Conservation (phyloP, 2,797 vertebrate species). For the Melanotaenia pygmaea region DNA sequence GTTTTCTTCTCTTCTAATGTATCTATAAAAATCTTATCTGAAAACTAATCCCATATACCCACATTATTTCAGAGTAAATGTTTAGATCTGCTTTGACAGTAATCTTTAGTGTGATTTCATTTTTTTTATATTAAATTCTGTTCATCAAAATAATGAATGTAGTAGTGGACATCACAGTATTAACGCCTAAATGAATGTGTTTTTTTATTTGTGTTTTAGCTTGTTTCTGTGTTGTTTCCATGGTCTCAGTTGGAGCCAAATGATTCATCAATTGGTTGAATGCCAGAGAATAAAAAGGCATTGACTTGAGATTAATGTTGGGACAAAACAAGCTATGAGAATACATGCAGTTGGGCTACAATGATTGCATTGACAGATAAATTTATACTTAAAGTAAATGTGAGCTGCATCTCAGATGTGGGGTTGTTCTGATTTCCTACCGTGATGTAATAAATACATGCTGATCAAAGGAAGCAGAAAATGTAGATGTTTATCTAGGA, state of each 20-base stretch:
- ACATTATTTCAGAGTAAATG: conserved; percentile 24
- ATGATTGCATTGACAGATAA: neutral
- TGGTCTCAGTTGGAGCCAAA: neutral
- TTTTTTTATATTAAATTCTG: conserved; percentile 28
- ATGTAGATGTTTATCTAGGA: conserved; percentile 5
- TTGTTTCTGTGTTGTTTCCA: neutral
- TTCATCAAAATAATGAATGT: conserved; percentile 2
- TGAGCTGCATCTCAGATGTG: neutral
- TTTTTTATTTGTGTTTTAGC: neutral
- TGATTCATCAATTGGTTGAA: neutral
- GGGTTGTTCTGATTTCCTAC: conserved; percentile 15
- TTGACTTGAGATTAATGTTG: neutral
- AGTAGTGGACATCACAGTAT: neutral
- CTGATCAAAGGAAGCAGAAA: conserved; percentile 8
- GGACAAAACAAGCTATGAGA: conserved; percentile 7
- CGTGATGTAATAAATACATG: neutral
- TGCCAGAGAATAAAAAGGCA: neutral
- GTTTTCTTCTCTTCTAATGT: neutral
- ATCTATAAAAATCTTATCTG: conserved; percentile 19
- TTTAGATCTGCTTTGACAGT: neutral
- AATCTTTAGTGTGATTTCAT: conserved; percentile 25
- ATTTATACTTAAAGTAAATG: neutral
- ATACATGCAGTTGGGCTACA: neutral
- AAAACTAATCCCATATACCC: neutral
- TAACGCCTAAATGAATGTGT: neutral